These are phyloP conservation scores for Lasioglossum oenotherae DNA, from an alignment of 2,888 invertebrate genomes.

Conservation along the genomic window DNA sequence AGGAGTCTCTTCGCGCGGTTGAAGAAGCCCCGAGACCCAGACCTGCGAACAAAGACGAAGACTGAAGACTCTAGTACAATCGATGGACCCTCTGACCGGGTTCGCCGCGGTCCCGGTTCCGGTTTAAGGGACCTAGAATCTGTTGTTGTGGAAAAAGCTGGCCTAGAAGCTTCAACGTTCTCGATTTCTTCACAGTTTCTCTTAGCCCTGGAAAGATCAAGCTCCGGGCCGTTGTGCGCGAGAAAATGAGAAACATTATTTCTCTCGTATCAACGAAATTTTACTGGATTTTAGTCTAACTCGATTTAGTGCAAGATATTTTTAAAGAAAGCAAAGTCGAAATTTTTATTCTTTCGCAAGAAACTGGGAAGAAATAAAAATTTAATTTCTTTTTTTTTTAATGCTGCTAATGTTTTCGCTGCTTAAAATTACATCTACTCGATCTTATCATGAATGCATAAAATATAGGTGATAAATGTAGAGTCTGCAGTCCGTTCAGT, in stretches of 20 bases:
- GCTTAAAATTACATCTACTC: no score
- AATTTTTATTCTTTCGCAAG: no score
- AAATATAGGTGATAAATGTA: no score
- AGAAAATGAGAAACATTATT: not conserved
- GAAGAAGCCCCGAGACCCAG: conserved; percentile 86
- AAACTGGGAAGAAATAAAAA: no score
- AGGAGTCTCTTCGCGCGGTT: conserved; percentile 91
- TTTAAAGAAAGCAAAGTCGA: no score
- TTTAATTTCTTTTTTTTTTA: not conserved
- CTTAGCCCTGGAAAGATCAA: not conserved
- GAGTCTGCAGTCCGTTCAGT: no score
- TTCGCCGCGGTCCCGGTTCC: not conserved
- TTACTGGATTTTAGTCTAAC: not conserved
- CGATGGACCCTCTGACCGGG: not conserved
- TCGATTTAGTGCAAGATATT: no score
- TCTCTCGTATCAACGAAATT: not conserved
- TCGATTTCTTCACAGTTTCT: not conserved
- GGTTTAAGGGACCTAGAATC: not conserved
- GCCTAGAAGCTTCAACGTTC: not conserved
- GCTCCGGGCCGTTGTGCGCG: not conserved
- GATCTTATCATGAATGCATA: no score
- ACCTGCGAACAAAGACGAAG: conserved; percentile 78
- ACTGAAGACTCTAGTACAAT: not conserved
- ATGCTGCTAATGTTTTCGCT: not conserved
- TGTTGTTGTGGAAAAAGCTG: not conserved